Percentiles rank a stretch among this genome's conserved stretches.
phyloP scores from a whole-genome alignment of 2,113 vertebrate genomes.

The Lota lota region DNA sequence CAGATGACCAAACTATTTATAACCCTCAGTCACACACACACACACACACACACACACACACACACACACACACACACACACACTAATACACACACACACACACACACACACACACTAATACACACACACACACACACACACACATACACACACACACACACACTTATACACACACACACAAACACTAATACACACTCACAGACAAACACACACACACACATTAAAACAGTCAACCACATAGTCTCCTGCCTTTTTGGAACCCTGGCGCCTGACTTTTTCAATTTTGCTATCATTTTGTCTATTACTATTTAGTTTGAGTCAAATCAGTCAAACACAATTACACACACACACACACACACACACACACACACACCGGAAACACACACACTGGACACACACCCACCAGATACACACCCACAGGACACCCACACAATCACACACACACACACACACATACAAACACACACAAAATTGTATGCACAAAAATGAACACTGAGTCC shows the following conservation, averaged over 20 bases:
- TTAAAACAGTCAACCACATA: neutral
- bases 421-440: too few relatives aligned
- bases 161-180: constrained; percentile 10
- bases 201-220: neutral
- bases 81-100: too few relatives aligned
- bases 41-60: neutral
- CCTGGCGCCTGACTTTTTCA: constrained; percentile 26
- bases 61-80: too few relatives aligned
- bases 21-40: constrained; percentile 34
- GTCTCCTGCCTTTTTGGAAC: constrained; percentile 18
- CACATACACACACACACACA: neutral
- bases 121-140: too few relatives aligned
- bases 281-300: constrained; percentile 30
- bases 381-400: neutral
- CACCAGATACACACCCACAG: neutral
- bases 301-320: constrained; percentile 22
- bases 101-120: constrained; percentile 20
- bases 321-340: neutral
- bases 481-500: neutral
- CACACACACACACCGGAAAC: neutral
- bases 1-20: constrained; percentile 68
- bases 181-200: constrained; percentile 6
- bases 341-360: constrained; percentile 1
- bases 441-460: constrained; percentile 3
- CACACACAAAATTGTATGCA: neutral